A percentile compares a stretch with the other conserved stretches of the same genome.
Evolutionary conservation across 2,113 vertebrate genomes (phyloP).

Genomic region (Fulmarus glacialis): DNA sequence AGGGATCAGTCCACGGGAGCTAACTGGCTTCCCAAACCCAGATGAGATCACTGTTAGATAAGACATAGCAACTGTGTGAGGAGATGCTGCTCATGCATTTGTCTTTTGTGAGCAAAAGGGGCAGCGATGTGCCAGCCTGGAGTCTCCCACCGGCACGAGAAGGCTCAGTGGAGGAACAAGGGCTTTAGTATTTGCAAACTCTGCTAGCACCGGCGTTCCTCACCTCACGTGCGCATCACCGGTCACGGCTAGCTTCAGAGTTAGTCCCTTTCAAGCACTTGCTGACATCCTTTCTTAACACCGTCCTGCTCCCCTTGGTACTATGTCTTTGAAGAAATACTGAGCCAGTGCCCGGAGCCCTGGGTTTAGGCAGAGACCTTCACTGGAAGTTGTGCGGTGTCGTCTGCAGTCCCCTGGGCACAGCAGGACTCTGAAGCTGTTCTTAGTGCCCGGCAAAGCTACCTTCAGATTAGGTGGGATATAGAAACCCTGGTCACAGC

Average conservation of each 20-base stretch:
- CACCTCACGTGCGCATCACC: fast-evolving
- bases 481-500: neutral
- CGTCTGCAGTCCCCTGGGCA: neutral
- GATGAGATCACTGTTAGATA: neutral
- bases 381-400: neutral
- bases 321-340: neutral
- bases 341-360: neutral
- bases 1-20: neutral
- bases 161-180: neutral
- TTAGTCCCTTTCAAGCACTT: neutral
- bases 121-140: neutral
- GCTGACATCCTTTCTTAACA: neutral
- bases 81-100: fast-evolving
- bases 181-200: too few species aligned
- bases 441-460: neutral
- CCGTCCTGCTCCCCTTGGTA: neutral
- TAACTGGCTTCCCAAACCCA: neutral
- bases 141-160: neutral
- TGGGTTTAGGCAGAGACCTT: neutral
- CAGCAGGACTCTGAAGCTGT: too few species aligned
- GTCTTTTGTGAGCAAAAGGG: too few species aligned
- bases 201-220: fast-evolving
- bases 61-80: fast-evolving
- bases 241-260: neutral
- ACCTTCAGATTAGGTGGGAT: neutral